These are phyloP conservation scores for Drosophila varians DNA, from an alignment of 1,140 invertebrate species.

Conservation along the genomic window DNA sequence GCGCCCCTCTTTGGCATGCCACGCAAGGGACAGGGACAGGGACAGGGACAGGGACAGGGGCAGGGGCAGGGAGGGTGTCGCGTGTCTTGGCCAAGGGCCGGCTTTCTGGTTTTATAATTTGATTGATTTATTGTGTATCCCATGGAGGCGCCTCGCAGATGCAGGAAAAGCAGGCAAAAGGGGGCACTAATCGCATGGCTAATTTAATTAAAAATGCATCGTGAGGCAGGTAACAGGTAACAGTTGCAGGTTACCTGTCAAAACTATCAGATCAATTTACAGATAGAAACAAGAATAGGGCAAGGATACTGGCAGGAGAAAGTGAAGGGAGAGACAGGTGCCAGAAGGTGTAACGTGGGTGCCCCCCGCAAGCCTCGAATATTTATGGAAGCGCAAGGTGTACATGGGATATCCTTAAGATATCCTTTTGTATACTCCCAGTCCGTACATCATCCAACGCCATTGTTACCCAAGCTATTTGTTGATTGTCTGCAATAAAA, in stretches of 20 bases:
- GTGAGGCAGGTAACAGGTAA: slow-evolving; percentile 36
- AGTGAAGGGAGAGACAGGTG: slow-evolving; percentile 16
- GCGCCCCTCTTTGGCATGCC: slow-evolving; percentile 51
- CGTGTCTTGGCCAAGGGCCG: slow-evolving; percentile 53
- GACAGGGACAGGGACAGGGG: background rate
- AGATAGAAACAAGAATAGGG: slow-evolving; percentile 1
- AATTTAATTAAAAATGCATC: slow-evolving; percentile 75
- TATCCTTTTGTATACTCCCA: background rate
- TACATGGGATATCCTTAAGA: background rate
- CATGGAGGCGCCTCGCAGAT: slow-evolving; percentile 34
- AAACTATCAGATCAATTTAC: slow-evolving; percentile 55
- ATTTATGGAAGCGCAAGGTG: background rate
- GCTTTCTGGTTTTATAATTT: slow-evolving; percentile 52
- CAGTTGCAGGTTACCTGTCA: slow-evolving; percentile 57
- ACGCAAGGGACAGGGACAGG: background rate
- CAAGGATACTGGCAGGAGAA: background rate
- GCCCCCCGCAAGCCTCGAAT: background rate
- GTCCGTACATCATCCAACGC: slow-evolving; percentile 11
- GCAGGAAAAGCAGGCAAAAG: slow-evolving; percentile 38
- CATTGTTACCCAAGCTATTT: slow-evolving; percentile 33
- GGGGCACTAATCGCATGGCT: slow-evolving; percentile 2
- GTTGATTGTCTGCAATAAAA: slow-evolving; percentile 25
- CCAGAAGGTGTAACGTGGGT: slow-evolving; percentile 18
- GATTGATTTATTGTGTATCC: slow-evolving; percentile 73
- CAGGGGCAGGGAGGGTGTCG: slow-evolving; percentile 27